These are phyloP conservation scores for Fissipunctia ypsillon DNA, from an alignment of 2,888 invertebrate genomes.

Conservation along the genomic window DNA sequence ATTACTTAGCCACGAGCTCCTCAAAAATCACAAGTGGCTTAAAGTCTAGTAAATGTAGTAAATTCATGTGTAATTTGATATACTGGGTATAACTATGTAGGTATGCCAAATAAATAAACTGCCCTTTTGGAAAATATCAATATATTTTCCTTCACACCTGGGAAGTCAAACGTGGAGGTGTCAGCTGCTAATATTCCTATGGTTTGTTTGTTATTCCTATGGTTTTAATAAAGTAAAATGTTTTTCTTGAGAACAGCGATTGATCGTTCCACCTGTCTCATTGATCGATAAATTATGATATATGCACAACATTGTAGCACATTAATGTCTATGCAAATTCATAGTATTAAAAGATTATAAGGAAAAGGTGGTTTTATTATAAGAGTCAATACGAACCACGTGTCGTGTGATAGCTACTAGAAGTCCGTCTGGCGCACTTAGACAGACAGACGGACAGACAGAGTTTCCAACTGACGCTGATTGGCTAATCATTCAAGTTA, in stretches of 20 bases:
- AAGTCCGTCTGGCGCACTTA: background rate
- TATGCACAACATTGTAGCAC: slow-evolving; percentile 18
- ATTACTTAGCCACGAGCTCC: too few species aligned
- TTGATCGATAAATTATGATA: slow-evolving; percentile 1
- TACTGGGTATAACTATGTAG: background rate
- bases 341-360: background rate
- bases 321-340: slow-evolving; percentile 16
- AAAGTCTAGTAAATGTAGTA: background rate
- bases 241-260: slow-evolving; percentile 24
- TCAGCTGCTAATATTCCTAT: slow-evolving; percentile 15
- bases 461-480: background rate
- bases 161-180: slow-evolving; percentile 8
- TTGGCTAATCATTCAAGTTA: background rate
- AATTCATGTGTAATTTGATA: background rate
- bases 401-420: too few species aligned
- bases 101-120: background rate
- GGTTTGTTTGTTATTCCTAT: slow-evolving; percentile 21
- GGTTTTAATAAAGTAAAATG: background rate
- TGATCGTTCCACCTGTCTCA: slow-evolving; percentile 29
- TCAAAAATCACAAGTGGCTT: background rate
- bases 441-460: background rate
- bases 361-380: background rate
- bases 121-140: background rate
- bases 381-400: background rate
- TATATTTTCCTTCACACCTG: slow-evolving; percentile 3